These are phyloP conservation scores for Cryptophagus acutangulus DNA, from an alignment of 2,888 invertebrate species.

Conservation along the genomic window DNA sequence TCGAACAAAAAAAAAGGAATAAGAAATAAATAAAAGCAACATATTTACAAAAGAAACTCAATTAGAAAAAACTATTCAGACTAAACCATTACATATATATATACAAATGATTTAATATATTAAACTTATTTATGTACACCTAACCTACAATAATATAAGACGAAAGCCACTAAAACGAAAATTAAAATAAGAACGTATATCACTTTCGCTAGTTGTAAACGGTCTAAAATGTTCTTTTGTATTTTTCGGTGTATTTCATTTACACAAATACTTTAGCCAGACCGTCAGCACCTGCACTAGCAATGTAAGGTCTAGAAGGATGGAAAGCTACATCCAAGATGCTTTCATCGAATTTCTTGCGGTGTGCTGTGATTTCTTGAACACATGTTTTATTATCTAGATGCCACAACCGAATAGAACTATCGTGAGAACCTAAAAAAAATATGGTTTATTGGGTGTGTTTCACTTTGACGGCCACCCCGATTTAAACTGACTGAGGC, in stretches of 20 bases:
- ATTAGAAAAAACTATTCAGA: not conserved
- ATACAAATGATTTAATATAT: slow-evolving; percentile 29
- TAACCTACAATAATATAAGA: slow-evolving; percentile 27
- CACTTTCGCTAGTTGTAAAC: slow-evolving; percentile 3
- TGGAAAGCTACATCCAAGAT: slow-evolving; percentile 99
- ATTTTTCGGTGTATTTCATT: slow-evolving; percentile 19
- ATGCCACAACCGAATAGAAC: slow-evolving; percentile 98
- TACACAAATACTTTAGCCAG: slow-evolving; percentile 97
- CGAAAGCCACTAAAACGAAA: slow-evolving; percentile 10
- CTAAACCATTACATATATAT: slow-evolving; percentile 24
- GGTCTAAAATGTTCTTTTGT: slow-evolving; percentile 1
- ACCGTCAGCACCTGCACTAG: slow-evolving; percentile 98
- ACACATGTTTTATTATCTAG: slow-evolving; percentile 98
- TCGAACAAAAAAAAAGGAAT: too few species aligned
- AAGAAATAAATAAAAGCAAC: slow-evolving; percentile 27
- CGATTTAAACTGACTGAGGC: too few species aligned
- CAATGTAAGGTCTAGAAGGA: slow-evolving; percentile 96
- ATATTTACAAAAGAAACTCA: slow-evolving; percentile 26
- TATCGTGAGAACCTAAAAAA: slow-evolving; percentile 70
- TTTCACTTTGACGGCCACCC: not conserved
- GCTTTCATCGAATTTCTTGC: slow-evolving; percentile 99
- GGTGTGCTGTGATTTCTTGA: slow-evolving; percentile 98
- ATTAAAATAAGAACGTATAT: not conserved
- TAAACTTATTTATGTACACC: slow-evolving; percentile 31
- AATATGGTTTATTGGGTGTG: too few species aligned